Base-by-base conservation (phyloP, 1,140 invertebrate genomes). In the Saxidomus purpurata region DNA sequence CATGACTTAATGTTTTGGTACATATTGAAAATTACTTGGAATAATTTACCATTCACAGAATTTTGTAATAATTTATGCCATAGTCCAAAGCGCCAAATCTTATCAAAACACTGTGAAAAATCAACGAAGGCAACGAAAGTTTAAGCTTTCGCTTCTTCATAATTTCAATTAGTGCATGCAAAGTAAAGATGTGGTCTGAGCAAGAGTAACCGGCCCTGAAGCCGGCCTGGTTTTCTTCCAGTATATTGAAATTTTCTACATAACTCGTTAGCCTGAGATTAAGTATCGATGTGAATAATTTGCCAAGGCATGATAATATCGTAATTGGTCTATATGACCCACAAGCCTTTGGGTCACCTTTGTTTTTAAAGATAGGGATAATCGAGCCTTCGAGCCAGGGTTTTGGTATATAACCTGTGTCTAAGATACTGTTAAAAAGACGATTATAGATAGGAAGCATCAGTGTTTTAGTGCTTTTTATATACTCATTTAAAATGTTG, bases 91-190 rank as follows among this genome's bases (percentile, higher is more conserved):
- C 87, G 59, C 76, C 77, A 82, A 8, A 91, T 79, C 38, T 43
- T 82, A 49, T 91, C 87, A 80, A 91, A 91, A 13, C 83, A 81
- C 28, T 81, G 55, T 9, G 49, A 38, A 36, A 85, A 87, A 90
- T 91, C 90, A 4, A 91, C 77, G 52, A 90, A 91, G 17, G 82
- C 40, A 36, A 59, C 71, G 43, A 82, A 11, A 91, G 52, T 77
- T 67, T 90, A 55, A 43, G 43, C 67, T 86, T 86, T 9, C 19
- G n/a, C 38, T 76, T 74, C 63, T 55, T 86, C 22, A 86, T 3
- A 25, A 76, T 55, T 43, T 86, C 69, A 40, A 86, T 59, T 11
- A 86, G 67, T 0, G 71, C 38, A 77, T 77, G 43, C 6, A 55
- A 40, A 17, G 84, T 86, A 34, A 59, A 77, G 9, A 76, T 77